phyloP scores from a whole-genome alignment of 2,113 vertebrate genomes.

The Guaruba guarouba region DNA sequence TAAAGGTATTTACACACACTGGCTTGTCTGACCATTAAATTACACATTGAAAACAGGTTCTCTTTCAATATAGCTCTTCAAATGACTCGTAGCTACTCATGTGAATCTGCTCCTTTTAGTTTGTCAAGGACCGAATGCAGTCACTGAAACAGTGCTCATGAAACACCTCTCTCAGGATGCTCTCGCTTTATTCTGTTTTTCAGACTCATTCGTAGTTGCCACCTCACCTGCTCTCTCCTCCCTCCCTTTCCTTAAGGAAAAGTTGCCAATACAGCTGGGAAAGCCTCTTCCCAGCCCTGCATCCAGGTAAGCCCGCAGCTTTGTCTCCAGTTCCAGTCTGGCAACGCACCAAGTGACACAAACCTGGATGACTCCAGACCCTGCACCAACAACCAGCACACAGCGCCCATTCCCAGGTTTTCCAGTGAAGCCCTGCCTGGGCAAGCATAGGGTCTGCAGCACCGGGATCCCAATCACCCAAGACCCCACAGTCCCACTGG shows the following conservation, averaged over 20 bases:
- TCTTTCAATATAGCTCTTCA: slow-evolving; percentile 5
- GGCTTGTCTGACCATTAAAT: slow-evolving; percentile 50
- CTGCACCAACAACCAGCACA: neutral
- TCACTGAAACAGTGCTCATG: neutral
- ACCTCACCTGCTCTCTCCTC: neutral
- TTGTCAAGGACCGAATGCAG: neutral
- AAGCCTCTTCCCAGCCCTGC: neutral
- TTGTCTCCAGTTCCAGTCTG: neutral
- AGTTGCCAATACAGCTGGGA: neutral
- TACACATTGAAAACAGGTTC: slow-evolving; percentile 42
- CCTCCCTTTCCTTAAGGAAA: neutral
- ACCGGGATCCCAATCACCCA: neutral
- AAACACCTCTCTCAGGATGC: neutral
- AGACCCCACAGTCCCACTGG: rapidly evolving
- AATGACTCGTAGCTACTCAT: neutral
- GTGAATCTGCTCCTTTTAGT: neutral
- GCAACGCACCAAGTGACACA: rapidly evolving
- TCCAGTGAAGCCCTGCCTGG: neutral
- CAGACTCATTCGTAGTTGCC: neutral
- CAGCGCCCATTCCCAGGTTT: neutral
- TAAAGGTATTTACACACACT: slow-evolving; percentile 83
- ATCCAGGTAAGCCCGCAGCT: rapidly evolving
- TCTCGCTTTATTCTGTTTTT: slow-evolving; percentile 33
- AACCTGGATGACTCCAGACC: neutral
- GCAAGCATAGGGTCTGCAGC: rapidly evolving